Base-by-base conservation (phyloP, 2,113 vertebrate species). In the Gracilinanus agilis region DNA sequence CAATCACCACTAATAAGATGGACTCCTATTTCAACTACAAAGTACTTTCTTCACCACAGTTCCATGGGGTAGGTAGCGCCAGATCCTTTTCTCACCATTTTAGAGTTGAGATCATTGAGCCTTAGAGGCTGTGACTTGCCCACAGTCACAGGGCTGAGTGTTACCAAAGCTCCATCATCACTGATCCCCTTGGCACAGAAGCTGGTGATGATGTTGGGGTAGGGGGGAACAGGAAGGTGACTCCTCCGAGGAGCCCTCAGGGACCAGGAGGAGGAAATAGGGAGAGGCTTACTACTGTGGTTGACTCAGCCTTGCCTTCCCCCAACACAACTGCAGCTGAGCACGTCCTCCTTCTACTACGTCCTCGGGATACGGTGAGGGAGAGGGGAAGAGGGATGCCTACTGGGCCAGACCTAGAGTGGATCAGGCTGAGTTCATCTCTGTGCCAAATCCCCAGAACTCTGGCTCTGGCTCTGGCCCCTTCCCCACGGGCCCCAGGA, bases 91-190 rank as follows among this genome's bases (percentile, higher is more conserved):
- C 83, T 88, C 54, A 9, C 61, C 61, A 53, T 55, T 29, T 25
- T 56, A 83, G 24, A 40, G 11, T 24, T 54, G 13, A 55, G 25
- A 44, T 67, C 91, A 95, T 67, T 55, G 90, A 93, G 53, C 54
- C 24, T 24, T 25, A n/a, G 61, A 49, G 7, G 10, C 3, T 44
- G 10, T 34, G 49, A 34, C 29, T 5, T 53, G 53, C 6, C 24
- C 29, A 44, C 11, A 23, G 1, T n/a, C 61, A 40, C 12, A 10
- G 24, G 61, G 54, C 34, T 34, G 93, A 49, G 24, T n/a, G n/a
- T n/a, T n/a, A n/a, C n/a, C n/a, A 9, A 8, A 93, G 91, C 56
- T 91, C 96, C 94, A n/a, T n/a, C n/a, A 40, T 83, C n/a, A 83
- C n/a, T 40, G 1, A 75, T 75, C 19, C 40, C 16, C n/a, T n/a